phyloP scores from a whole-genome alignment of 2,797 vertebrate genomes.

The Enteromius thamalakanensis region DNA sequence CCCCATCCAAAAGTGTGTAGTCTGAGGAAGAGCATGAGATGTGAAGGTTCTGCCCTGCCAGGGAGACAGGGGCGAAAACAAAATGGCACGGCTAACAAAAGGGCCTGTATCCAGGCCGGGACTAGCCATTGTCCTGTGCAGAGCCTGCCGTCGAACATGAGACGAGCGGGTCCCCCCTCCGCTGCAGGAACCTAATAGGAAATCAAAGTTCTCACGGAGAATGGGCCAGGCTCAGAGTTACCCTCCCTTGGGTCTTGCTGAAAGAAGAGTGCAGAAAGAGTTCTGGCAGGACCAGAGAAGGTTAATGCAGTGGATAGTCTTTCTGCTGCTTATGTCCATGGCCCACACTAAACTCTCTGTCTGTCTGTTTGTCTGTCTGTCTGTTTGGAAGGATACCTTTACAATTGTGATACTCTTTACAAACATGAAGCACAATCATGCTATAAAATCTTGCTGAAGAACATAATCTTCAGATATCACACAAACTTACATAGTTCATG shows the following conservation, averaged over 20 bases:
- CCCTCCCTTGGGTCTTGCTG: slow-evolving; percentile 96
- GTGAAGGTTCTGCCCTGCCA: slow-evolving; percentile 70
- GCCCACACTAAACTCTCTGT: slow-evolving; percentile 70
- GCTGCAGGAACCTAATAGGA: slow-evolving; percentile 97
- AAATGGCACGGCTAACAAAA: slow-evolving; percentile 92
- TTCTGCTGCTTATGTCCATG: slow-evolving; percentile 80
- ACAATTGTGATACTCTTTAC: too few relatives aligned
- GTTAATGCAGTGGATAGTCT: slow-evolving; percentile 99
- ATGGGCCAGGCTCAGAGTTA: slow-evolving; percentile 94
- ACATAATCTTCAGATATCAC: not conserved
- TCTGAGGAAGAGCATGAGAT: slow-evolving; percentile 63
- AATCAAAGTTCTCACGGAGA: slow-evolving; percentile 99
- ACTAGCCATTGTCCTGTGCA: slow-evolving; percentile 79
- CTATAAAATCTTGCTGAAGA: not conserved
- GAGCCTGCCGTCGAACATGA: slow-evolving; percentile 83
- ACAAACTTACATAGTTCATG: not conserved
- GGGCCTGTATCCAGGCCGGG: slow-evolving; percentile 80
- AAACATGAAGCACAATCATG: not conserved
- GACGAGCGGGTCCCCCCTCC: slow-evolving; percentile 72
- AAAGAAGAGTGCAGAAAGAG: slow-evolving; percentile 97
- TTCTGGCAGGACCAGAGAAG: slow-evolving; percentile 88
- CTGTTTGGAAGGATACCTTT: slow-evolving; percentile 8
- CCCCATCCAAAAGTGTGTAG: slow-evolving; percentile 58
- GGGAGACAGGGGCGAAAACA: slow-evolving; percentile 73
- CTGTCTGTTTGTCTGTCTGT: slow-evolving; percentile 49